Evolutionary conservation across 2,888 invertebrate species (phyloP).

Genomic region (Morinoia aosen): DNA sequence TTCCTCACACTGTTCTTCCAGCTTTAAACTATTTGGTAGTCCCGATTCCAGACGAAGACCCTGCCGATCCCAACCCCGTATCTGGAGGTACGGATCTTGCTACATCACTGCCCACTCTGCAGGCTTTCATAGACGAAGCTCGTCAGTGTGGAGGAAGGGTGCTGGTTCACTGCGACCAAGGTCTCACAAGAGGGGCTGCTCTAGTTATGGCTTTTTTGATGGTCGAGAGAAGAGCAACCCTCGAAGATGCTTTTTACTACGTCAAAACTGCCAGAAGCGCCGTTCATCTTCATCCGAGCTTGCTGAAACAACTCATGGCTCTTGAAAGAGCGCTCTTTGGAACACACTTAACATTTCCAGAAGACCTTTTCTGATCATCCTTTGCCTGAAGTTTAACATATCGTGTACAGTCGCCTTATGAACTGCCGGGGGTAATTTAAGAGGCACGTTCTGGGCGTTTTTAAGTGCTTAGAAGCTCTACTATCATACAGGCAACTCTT

Average conservation of each 20-base stretch:
- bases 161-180: slow-evolving; percentile 69
- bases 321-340: slow-evolving; percentile 65
- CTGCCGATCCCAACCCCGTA: neutral
- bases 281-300: slow-evolving; percentile 61
- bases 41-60: slow-evolving; percentile 67
- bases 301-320: slow-evolving; percentile 63
- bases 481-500: neutral
- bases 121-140: slow-evolving; percentile 69
- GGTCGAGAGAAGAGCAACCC: slow-evolving; percentile 64
- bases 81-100: slow-evolving; percentile 63
- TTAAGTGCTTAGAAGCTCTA: neutral
- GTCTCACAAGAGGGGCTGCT: slow-evolving; percentile 64
- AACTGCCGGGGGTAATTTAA: slow-evolving; percentile 14
- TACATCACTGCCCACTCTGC: slow-evolving; percentile 66
- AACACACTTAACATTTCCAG: slow-evolving; percentile 60
- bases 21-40: slow-evolving; percentile 69
- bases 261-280: slow-evolving; percentile 65
- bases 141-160: slow-evolving; percentile 69
- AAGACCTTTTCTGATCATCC: slow-evolving; percentile 65
- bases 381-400: neutral
- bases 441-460: neutral
- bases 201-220: slow-evolving; percentile 66
- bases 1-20: slow-evolving; percentile 68
- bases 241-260: slow-evolving; percentile 67
- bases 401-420: slow-evolving; percentile 40